These are phyloP conservation scores for Balanococcus diminutus DNA, from an alignment of 2,888 invertebrate genomes.

Conservation along the genomic window DNA sequence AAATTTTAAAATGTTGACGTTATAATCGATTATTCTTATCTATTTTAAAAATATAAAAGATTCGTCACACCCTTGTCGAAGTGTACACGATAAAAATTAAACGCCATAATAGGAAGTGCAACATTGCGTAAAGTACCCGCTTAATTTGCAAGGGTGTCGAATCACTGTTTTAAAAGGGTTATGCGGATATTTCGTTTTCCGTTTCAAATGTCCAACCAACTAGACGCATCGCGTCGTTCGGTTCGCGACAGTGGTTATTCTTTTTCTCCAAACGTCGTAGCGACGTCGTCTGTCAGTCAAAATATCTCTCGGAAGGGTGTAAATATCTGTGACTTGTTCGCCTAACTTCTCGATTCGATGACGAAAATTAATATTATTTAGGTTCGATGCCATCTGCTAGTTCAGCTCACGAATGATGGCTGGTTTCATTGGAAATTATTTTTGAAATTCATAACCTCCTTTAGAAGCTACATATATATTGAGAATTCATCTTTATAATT, in stretches of 20 bases:
- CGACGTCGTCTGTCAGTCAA: slow-evolving; percentile 3
- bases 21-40: slow-evolving; percentile 38
- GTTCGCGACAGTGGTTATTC: not conserved
- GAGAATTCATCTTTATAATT: too few species aligned
- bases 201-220: not conserved
- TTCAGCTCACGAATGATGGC: too few species aligned
- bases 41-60: slow-evolving; percentile 28
- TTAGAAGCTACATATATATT: too few species aligned
- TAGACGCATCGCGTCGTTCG: not conserved
- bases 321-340: not conserved
- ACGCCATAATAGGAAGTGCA: slow-evolving; percentile 25
- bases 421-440: too few species aligned
- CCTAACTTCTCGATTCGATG: too few species aligned
- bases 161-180: not conserved
- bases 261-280: not conserved
- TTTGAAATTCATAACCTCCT: too few species aligned
- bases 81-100: not conserved
- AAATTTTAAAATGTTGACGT: not conserved
- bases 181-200: slow-evolving; percentile 10
- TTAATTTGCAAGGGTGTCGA: slow-evolving; percentile 37
- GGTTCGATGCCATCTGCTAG: too few species aligned
- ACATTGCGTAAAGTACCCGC: slow-evolving; percentile 36
- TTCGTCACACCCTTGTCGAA: slow-evolving; percentile 40
- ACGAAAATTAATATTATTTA: too few species aligned
- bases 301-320: not conserved